These are phyloP conservation scores for Phenganax stokvisi DNA, from an alignment of 92 coral and sea anemone species.

Conservation along the genomic window DNA sequence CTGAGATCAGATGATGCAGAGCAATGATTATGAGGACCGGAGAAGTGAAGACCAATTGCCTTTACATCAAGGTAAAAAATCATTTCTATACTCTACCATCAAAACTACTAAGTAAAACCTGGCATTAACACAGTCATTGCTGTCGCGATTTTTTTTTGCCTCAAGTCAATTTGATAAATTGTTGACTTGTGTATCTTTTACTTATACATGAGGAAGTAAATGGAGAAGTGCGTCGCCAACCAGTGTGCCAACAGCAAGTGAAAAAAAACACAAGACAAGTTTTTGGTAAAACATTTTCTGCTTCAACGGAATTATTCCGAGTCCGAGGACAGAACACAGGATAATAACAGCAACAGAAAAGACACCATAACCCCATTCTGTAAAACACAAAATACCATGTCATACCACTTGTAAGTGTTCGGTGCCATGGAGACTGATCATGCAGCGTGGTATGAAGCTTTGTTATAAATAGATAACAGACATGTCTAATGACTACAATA, in stretches of 20 bases:
- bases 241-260: conserved; percentile 80
- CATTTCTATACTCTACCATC: too few relatives aligned
- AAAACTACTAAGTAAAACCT: too few relatives aligned
- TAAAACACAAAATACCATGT: not conserved
- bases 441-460: too few relatives aligned
- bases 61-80: not conserved
- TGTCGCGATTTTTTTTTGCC: too few relatives aligned
- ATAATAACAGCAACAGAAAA: conserved; percentile 76
- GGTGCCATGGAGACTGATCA: not conserved
- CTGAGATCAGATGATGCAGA: conserved; percentile 17
- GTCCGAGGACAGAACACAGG: conserved; percentile 61
- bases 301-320: conserved; percentile 65
- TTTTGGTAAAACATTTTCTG: conserved; percentile 66
- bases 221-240: conserved; percentile 78
- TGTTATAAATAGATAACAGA: too few relatives aligned
- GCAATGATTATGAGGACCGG: conserved; percentile 37
- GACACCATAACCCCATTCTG: conserved; percentile 97
- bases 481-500: too few relatives aligned
- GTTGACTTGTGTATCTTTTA: not conserved
- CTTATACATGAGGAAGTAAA: conserved; percentile 80
- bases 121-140: too few relatives aligned
- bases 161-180: too few relatives aligned
- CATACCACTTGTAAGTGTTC: too few relatives aligned
- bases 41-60: conserved; percentile 20
- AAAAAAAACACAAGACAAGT: conserved; percentile 60